Conservation (phyloP, 2,113 vertebrate genomes). For the Gallinago undulata region DNA sequence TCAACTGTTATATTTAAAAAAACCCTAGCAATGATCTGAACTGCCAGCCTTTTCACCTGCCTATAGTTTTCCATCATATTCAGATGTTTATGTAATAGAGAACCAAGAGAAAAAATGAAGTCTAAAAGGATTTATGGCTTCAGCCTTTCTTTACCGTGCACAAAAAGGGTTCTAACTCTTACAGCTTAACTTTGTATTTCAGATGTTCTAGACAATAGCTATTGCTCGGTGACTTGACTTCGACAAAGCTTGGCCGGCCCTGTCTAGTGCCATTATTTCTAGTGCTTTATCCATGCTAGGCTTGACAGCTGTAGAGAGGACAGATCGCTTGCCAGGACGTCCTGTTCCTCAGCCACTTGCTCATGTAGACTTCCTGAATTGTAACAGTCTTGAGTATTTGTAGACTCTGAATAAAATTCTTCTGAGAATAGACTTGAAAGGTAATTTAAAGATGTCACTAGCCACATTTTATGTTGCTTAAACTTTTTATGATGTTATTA, state of each 20-base stretch:
- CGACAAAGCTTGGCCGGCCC: not conserved
- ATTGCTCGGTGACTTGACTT: not conserved
- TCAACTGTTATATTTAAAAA: not conserved
- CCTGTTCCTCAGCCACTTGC: not conserved
- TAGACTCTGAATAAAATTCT: not conserved
- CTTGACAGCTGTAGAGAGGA: not conserved
- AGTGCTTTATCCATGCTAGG: not conserved
- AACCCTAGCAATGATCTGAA: not conserved
- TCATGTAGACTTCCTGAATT: not conserved
- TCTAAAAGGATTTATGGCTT: not conserved
- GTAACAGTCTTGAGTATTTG: not conserved
- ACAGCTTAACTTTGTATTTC: not conserved
- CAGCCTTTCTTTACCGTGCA: not conserved
- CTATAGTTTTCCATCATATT: not conserved
- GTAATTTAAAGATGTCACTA: not conserved
- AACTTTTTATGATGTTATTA: not conserved
- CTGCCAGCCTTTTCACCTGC: not conserved
- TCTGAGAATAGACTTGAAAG: not conserved
- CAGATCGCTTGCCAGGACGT: not conserved
- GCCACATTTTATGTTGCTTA: not conserved
- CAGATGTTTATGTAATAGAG: not conserved
- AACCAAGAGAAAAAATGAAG: not conserved
- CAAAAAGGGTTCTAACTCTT: not conserved
- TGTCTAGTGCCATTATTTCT: not conserved
- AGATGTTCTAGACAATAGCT: not conserved